Base-by-base conservation (phyloP, 2,888 invertebrate genomes). In the Sinelater perroti region DNA sequence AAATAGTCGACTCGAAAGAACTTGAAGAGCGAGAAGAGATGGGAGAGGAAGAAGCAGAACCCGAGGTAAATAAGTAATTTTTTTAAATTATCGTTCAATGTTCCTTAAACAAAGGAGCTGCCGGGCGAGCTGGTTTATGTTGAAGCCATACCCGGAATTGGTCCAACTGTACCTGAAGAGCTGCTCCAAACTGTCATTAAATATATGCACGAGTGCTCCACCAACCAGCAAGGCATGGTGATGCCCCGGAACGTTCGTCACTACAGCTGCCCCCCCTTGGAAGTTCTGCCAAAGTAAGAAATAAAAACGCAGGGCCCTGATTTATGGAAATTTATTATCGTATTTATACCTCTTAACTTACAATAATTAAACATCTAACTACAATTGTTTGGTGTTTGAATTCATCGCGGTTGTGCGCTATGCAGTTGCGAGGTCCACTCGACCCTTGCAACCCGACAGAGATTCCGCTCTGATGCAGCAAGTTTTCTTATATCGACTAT, bases 191-290 rank as follows among this genome's bases (percentile, higher is more conserved):
- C 82, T 2, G 83, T 87, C 30, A 70, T 79, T 5, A 79, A 81
- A 2, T 87, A 85, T 63, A 81, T 82, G 35, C 66, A 72, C 6
- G 80, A 81, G 6, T 80, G 81, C 14, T 79, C 84, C 17, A 80
- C 78, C 60, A 76, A 81, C 2, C 89, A 89, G 56, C 82, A 83
- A 0, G 87, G 86, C 1, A 78, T 86, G 78, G 82, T 88, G 16
- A 88, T 88, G 82, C 89, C 89, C 0, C 81, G 89, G 64, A 88
- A 90, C 69, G 80, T 89, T 2, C 78, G 87, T 2, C 89, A 89
- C 65, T 85, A 84, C 64, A 78, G 85, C 45, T 89, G 89, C 63
- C 89, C 90, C 1, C 85, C 88, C 0, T 69, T 90, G 60, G 87
- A 88, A 63, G 72, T 75, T 16, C 6, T 36, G 16, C 10, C 20